Evolutionary conservation across 2,797 vertebrate genomes (phyloP), one percentile per base, ranked within the genome.

Genomic region (Odontamblyopus rebecca): DNA sequence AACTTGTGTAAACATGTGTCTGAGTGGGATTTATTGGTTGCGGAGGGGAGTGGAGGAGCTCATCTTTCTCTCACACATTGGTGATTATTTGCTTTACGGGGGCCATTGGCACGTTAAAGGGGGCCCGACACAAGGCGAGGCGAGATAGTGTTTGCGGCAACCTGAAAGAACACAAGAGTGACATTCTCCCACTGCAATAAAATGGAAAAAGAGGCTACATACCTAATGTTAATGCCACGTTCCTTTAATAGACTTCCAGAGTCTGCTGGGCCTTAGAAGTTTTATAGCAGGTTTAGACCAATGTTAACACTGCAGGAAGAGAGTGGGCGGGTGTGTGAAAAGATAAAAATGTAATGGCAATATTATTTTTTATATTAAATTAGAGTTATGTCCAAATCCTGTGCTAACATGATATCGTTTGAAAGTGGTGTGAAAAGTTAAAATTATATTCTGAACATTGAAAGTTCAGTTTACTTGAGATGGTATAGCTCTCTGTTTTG

Each of bases 51-150:
- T 79, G 81, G 69, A 76, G 84, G 77, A 82, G 82, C 85, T 82
- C 86, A 88, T 89, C 85, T 83, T 69, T 83, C 72, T 80, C 32
- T 66, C 71, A 73, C 82, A 81, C 61, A 41, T 65, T 69, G 71
- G 78, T 85, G 86, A 89, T 91, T 88, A 85, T 89, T 83, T 86
- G 85, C 81, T 89, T 87, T 82, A 84, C 83, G 71, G 78, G 78
- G 75, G 78, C 82, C 80, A 80, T 73, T 74, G 85, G 78, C 82
- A 86, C 82, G 79, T 89, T 85, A 85, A 84, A 82, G 73, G 50
- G 80, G 85, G 73, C 78, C 61, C n/a, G n/a, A 76, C 80, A 80
- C 69, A 80, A 84, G 82, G 73, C 74, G 69, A 71, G 61, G 35
- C 69, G 69, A 85, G 73, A 69, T 76, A 56, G 74, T 76, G 77